These are phyloP conservation scores for Mythimna impura DNA, from an alignment of 2,888 invertebrate species.

Conservation along the genomic window DNA sequence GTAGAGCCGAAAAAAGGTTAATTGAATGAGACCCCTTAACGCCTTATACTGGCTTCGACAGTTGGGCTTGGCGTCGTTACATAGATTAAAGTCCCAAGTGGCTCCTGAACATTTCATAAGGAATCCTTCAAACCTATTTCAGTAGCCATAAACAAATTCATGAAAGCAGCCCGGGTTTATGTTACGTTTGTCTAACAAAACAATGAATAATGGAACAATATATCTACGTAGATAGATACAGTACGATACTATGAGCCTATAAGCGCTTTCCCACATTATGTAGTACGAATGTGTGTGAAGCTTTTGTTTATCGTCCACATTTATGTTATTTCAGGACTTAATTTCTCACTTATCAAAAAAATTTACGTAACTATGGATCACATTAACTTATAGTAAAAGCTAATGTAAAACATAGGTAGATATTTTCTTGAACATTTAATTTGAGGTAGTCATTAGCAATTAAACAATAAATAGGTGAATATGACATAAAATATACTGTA, in stretches of 20 bases:
- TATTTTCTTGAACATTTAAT: neutral
- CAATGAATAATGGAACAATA: constrained; percentile 45
- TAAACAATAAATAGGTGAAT: neutral
- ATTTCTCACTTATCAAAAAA: neutral
- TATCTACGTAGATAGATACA: neutral
- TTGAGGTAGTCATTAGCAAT: neutral
- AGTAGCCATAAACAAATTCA: constrained; percentile 44
- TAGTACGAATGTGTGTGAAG: neutral
- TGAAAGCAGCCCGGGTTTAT: constrained; percentile 17
- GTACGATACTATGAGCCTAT: neutral
- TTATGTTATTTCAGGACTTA: constrained; percentile 9
- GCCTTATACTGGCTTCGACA: constrained; percentile 50
- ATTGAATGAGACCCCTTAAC: constrained; percentile 78
- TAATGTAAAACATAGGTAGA: neutral
- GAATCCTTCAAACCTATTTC: constrained; percentile 66
- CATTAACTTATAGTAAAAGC: neutral
- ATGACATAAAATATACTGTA: constrained; percentile 27
- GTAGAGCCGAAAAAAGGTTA: constrained; percentile 76
- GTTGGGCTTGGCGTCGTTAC: constrained; percentile 58
- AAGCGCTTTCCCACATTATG: constrained; percentile 13
- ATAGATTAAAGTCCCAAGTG: constrained; percentile 66
- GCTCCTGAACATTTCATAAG: constrained; percentile 42
- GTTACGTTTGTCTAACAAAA: constrained; percentile 57
- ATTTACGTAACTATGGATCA: constrained; percentile 5
- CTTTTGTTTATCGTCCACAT: constrained; percentile 41